Evolutionary conservation across 2,797 vertebrate genomes (phyloP).

Genomic region (Potorous gilbertii): DNA sequence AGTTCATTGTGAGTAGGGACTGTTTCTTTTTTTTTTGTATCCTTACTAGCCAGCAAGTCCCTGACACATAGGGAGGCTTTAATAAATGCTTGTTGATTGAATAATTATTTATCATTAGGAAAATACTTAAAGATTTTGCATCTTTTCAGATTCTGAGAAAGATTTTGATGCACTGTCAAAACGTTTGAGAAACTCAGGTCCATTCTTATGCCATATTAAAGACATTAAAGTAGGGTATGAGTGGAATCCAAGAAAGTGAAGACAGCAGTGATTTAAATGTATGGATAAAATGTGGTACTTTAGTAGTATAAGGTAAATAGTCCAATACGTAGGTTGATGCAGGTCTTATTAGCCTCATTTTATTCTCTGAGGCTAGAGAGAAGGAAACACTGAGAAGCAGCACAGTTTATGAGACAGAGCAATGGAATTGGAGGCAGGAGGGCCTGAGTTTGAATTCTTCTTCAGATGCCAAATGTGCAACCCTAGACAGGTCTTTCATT

Average conservation of each 20-base stretch:
- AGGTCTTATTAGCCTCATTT: neutral
- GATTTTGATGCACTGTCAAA: neutral
- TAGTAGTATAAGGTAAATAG: neutral
- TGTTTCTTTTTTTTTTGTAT: neutral
- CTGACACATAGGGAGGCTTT: neutral
- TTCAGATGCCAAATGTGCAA: neutral
- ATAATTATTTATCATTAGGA: neutral
- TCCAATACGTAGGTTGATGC: neutral
- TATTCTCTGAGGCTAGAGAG: neutral
- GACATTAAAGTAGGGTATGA: neutral
- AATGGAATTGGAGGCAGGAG: accelerated
- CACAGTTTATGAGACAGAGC: neutral
- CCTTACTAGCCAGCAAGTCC: neutral
- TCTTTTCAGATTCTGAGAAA: neutral
- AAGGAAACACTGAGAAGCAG: neutral
- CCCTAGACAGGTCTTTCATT: neutral
- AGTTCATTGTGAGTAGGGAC: neutral
- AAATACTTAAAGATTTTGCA: neutral
- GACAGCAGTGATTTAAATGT: neutral
- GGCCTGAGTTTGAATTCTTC: neutral
- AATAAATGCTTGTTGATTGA: neutral
- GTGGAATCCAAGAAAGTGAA: neutral
- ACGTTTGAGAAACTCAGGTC: neutral
- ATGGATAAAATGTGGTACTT: too few relatives aligned
- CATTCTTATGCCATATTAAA: neutral